These are phyloP conservation scores for Megalurothrips usitatus DNA, from an alignment of 2,888 invertebrate genomes.

Conservation along the genomic window DNA sequence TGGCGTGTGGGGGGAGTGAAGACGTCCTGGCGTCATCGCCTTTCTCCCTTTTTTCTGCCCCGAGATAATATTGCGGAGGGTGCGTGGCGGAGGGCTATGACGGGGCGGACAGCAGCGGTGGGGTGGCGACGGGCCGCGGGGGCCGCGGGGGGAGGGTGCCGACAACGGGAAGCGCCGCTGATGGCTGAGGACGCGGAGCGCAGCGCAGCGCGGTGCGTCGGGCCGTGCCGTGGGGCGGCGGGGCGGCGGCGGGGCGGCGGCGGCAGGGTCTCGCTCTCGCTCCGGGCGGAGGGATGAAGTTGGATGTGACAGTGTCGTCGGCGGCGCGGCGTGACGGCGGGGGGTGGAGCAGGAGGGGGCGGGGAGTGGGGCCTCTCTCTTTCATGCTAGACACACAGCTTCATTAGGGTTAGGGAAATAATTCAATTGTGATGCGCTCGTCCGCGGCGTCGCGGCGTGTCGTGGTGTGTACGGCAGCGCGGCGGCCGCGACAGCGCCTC, in stretches of 20 bases:
- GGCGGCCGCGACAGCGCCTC: too few species aligned
- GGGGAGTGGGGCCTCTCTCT: not conserved
- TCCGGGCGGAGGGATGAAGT: not conserved
- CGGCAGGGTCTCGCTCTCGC: too few species aligned
- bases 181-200: not conserved
- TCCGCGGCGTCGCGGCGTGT: not conserved
- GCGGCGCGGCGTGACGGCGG: not conserved
- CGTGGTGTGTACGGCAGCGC: too few species aligned
- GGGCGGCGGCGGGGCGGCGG: too few species aligned
- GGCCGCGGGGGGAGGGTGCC: not conserved
- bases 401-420: conserved; percentile 25
- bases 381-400: conserved; percentile 26
- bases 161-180: not conserved
- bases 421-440: not conserved
- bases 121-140: not conserved
- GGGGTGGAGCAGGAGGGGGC: not conserved
- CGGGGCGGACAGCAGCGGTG: not conserved
- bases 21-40: not conserved
- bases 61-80: not conserved
- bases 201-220: not conserved
- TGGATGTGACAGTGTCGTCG: not conserved
- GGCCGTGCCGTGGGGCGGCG: not conserved
- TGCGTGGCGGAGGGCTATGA: too few species aligned
- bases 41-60: not conserved
- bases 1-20: not conserved